Evolutionary conservation across 1,140 invertebrate species (phyloP).

Genomic region (Ptiloglossa arizonensis): DNA sequence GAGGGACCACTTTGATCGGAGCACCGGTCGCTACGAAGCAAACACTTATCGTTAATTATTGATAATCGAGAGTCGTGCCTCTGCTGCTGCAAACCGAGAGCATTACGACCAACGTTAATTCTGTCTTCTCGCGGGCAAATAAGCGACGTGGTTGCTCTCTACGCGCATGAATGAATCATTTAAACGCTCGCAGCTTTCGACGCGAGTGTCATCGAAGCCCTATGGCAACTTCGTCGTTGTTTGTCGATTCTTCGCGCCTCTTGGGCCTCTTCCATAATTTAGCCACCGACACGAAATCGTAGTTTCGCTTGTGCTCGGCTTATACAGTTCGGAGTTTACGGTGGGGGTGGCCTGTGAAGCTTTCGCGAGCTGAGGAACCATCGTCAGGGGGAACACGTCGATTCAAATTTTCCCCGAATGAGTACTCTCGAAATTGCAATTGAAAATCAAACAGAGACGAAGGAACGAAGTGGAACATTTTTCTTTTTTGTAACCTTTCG

Average conservation of each 20-base stretch:
- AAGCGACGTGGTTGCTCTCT: background rate
- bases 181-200: background rate
- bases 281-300: slow-evolving; percentile 29
- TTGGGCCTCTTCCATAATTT: slow-evolving; percentile 54
- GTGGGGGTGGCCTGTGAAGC: slow-evolving; percentile 41
- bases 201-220: background rate
- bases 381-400: background rate
- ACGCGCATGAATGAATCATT: background rate
- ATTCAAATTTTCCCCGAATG: background rate
- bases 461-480: too few relatives aligned
- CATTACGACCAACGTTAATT: background rate
- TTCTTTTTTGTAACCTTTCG: too few relatives aligned
- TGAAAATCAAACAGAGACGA: too few relatives aligned
- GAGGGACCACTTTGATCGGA: too few relatives aligned
- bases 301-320: slow-evolving; percentile 40
- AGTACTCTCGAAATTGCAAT: background rate
- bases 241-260: slow-evolving; percentile 39
- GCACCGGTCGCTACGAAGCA: too few relatives aligned
- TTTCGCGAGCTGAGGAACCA: slow-evolving; percentile 19
- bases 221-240: slow-evolving; percentile 10
- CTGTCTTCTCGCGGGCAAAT: background rate
- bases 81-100: background rate
- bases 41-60: too few relatives aligned
- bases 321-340: slow-evolving; percentile 54
- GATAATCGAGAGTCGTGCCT: background rate